A percentile compares a stretch with the other conserved stretches of the same genome.
These are phyloP conservation scores for Cuniculus paca DNA, from an alignment of 2,797 vertebrate species.

Conservation along the genomic window DNA sequence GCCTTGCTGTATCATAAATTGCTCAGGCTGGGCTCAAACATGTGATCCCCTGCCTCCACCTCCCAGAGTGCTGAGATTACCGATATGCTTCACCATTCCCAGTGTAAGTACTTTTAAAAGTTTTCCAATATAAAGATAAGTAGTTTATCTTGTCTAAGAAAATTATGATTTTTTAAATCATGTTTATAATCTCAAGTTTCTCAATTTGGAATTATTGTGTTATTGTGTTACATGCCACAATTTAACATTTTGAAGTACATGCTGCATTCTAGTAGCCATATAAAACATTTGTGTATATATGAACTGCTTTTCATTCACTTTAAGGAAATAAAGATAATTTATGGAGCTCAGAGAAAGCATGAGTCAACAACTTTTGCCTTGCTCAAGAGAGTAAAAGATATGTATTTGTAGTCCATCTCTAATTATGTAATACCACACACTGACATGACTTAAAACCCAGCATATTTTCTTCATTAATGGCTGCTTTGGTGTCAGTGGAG, in stretches of 20 bases:
- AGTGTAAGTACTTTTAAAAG: neutral
- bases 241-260: neutral
- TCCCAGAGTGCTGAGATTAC: neutral
- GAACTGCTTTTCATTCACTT: conserved; percentile 14
- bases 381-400: conserved; percentile 25
- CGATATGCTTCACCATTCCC: neutral
- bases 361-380: neutral
- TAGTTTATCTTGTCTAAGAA: conserved; percentile 19
- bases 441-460: neutral
- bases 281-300: neutral
- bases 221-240: neutral
- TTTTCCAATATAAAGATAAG: neutral
- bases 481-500: neutral
- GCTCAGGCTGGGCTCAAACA: neutral
- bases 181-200: conserved; percentile 29
- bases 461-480: conserved; percentile 4
- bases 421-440: neutral
- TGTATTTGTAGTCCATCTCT: neutral
- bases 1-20: neutral
- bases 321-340: conserved; percentile 42
- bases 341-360: neutral
- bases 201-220: neutral
- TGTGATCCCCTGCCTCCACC: neutral
- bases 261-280: neutral
- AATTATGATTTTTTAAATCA: conserved; percentile 23